Evolutionary conservation across 2,797 vertebrate genomes (phyloP), one percentile per base, ranked within the genome.

Genomic region (Myotis myotis): DNA sequence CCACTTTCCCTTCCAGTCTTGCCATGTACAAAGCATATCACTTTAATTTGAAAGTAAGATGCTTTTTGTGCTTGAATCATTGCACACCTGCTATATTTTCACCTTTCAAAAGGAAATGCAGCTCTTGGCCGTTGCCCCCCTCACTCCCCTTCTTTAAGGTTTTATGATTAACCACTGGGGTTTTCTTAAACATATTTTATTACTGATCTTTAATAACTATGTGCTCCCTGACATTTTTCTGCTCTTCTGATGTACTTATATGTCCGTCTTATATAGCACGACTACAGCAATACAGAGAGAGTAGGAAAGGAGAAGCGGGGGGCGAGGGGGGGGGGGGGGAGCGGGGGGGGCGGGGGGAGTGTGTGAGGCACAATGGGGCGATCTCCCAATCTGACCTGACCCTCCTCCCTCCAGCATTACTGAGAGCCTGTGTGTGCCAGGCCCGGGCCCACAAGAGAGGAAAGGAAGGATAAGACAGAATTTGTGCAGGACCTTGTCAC

Each of bases 341-440:
- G 15, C n/a, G n/a, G 6, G 19, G 33, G 15, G 41, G 15, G 3
- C 5, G 19, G 33, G 11, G 64, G 9, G 13, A 33, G 7, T 1
- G 8, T 1, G 3, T 0, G 6, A 25, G 47, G 75, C 30, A n/a
- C 2, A 0, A 1, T 0, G 10, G 19, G 49, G 22, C 11, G 9
- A 30, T 22, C 60, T 44, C 49, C 76, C 5, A 1, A 17, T 9
- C 4, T 22, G 19, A 33, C 62, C 38, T 19, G n/a, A 38, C 28
- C 38, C 38, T 38, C 44, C 17, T 15, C 36, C 51, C 28, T 41
- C 0, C 70, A 60, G 30, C 28, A 5, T 17, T 33, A 41, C 78
- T 11, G 53, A 41, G 33, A 28, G 28, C 55, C 23, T 28, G 1
- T 30, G 55, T 80, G 33, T 20, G 23, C 53, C 84, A 33, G 53